phyloP scores from a whole-genome alignment of 2,797 vertebrate genomes.

The Sebastes umbrosus region DNA sequence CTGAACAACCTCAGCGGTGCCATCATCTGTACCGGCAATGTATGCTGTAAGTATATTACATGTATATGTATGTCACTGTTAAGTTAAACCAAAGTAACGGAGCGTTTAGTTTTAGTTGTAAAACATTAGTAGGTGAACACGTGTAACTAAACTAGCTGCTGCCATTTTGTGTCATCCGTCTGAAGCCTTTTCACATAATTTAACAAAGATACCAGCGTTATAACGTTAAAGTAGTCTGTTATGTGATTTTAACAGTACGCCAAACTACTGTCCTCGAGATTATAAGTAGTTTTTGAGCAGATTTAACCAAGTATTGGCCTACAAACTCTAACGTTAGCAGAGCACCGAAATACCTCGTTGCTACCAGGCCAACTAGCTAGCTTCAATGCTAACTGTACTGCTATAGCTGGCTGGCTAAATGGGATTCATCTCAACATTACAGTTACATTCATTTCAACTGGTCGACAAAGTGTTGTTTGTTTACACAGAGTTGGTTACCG shows the following conservation, averaged over 20 bases:
- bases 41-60: conserved; percentile 25
- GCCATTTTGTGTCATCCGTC: not conserved
- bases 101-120: not conserved
- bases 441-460: not conserved
- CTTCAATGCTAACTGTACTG: not conserved
- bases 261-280: not conserved
- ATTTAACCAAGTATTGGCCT: fast-evolving
- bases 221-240: fast-evolving
- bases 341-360: not conserved
- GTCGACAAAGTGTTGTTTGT: not conserved
- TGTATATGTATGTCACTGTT: too few species aligned
- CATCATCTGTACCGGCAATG: fast-evolving
- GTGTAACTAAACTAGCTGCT: conserved; percentile 4
- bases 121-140: not conserved
- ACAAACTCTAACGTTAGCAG: not conserved
- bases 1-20: fast-evolving
- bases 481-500: too few species aligned
- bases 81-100: not conserved
- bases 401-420: not conserved
- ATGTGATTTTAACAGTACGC: fast-evolving
- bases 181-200: not conserved
- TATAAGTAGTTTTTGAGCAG: not conserved
- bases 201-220: not conserved
- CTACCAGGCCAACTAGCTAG: not conserved
- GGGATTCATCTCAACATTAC: not conserved